A percentile compares a stretch with the other conserved stretches of the same genome.
phyloP scores from a whole-genome alignment of 2,888 invertebrate genomes.

The Cyclophora albipunctata region DNA sequence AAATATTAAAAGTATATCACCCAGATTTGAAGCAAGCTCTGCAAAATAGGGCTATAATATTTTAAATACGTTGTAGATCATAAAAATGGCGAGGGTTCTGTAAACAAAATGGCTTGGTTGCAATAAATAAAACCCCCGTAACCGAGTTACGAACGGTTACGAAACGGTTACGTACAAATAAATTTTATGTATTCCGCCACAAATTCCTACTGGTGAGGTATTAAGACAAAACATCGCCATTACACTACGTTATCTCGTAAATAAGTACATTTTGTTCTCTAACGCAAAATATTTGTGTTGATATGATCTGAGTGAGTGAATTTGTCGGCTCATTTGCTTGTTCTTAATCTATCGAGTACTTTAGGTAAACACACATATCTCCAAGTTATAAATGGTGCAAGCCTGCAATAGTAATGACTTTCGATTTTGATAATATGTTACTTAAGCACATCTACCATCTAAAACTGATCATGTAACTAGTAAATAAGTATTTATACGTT shows the following conservation, averaged over 20 bases:
- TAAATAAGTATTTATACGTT: too few species aligned
- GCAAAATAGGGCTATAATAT: slow-evolving; percentile 34
- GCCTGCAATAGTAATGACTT: too few species aligned
- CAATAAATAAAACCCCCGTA: slow-evolving; percentile 37
- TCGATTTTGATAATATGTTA: too few species aligned
- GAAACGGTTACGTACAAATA: neutral
- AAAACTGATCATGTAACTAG: too few species aligned
- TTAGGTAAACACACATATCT: too few species aligned
- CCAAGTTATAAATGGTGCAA: too few species aligned
- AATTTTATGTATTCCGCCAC: slow-evolving; percentile 19
- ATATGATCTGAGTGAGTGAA: neutral
- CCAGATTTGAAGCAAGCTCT: slow-evolving; percentile 20
- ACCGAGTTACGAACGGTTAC: slow-evolving; percentile 22
- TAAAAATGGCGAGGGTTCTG: slow-evolving; percentile 37
- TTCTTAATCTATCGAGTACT: too few species aligned
- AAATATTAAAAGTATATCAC: slow-evolving; percentile 18
- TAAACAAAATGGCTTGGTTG: slow-evolving; percentile 38
- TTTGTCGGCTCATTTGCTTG: too few species aligned
- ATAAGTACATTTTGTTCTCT: too few species aligned
- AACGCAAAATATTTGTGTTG: slow-evolving; percentile 1
- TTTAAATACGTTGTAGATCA: slow-evolving; percentile 27
- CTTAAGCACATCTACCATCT: too few species aligned
- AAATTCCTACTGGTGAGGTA: slow-evolving; percentile 15
- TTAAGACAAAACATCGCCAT: slow-evolving; percentile 18
- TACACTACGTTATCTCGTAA: slow-evolving; percentile 11